phyloP scores from a whole-genome alignment of 1,140 invertebrate genomes.

The Paralvinella palmiformis region DNA sequence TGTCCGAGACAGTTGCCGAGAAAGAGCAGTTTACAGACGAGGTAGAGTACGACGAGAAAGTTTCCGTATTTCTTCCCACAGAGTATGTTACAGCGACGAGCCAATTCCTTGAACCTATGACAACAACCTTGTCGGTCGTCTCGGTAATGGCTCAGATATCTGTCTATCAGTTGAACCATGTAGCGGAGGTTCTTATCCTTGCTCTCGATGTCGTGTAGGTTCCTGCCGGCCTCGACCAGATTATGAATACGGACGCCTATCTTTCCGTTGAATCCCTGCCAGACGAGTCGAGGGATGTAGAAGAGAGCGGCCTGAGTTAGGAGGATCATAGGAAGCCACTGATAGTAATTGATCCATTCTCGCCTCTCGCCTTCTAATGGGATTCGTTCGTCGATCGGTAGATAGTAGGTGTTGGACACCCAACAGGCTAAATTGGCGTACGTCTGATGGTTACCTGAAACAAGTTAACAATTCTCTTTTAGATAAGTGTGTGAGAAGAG shows the following conservation, averaged over 20 bases:
- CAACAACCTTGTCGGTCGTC: constrained; percentile 40
- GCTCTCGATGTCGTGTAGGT: constrained; percentile 11
- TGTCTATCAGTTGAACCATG: constrained; percentile 23
- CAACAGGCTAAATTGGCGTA: constrained; percentile 45
- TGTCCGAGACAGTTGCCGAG: constrained; percentile 35
- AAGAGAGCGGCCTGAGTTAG: constrained; percentile 85
- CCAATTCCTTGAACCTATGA: constrained; percentile 39
- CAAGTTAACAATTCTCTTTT: too few species aligned
- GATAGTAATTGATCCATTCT: constrained; percentile 43
- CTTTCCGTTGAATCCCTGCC: background rate
- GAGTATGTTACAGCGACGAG: constrained; percentile 39
- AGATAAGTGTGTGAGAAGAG: too few species aligned
- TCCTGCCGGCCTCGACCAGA: constrained; percentile 16
- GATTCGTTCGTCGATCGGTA: constrained; percentile 40
- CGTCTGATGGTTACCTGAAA: constrained; percentile 39
- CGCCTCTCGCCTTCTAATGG: constrained; percentile 22
- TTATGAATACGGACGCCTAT: constrained; percentile 45
- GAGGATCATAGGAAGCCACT: constrained; percentile 82
- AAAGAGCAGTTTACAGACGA: constrained; percentile 54
- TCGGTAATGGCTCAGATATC: constrained; percentile 44
- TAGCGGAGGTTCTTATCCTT: constrained; percentile 19
- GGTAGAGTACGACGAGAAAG: constrained; percentile 51
- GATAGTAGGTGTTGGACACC: constrained; percentile 9
- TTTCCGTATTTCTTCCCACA: constrained; percentile 52
- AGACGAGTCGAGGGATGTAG: constrained; percentile 71